These are phyloP conservation scores for Toxotes lorentzi DNA, from an alignment of 2,797 vertebrate species.

Conservation along the genomic window DNA sequence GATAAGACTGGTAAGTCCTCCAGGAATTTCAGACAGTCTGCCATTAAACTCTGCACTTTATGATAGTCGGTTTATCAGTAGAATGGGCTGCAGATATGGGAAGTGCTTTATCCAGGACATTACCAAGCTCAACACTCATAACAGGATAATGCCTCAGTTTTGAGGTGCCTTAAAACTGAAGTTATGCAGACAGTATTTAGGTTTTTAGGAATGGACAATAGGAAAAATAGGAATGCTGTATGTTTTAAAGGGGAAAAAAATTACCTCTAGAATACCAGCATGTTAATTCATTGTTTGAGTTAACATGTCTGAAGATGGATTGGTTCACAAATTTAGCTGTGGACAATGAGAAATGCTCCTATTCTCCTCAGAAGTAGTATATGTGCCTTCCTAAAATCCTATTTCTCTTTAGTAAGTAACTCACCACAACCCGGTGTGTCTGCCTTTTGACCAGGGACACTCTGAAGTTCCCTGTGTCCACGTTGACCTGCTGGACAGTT, in stretches of 20 bases:
- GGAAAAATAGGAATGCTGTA: neutral
- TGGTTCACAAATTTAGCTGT: neutral
- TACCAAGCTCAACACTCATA: constrained; percentile 18
- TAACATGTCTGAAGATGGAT: neutral
- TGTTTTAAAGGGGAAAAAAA: neutral
- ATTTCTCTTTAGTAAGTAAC: constrained; percentile 27
- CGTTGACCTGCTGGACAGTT: constrained; percentile 78
- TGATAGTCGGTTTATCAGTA: constrained; percentile 42
- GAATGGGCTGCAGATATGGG: constrained; percentile 19
- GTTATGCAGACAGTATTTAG: neutral
- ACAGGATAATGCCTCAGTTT: constrained; percentile 1
- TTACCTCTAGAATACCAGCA: neutral
- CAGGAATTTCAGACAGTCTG: constrained; percentile 10
- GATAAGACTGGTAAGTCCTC: constrained; percentile 22
- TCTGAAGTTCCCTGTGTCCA: constrained; percentile 74
- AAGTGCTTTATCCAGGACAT: neutral
- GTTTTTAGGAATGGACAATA: neutral
- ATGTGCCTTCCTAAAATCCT: neutral
- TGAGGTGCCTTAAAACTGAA: constrained; percentile 5
- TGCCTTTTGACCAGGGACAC: constrained; percentile 81
- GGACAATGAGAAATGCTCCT: neutral
- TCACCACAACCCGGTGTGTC: constrained; percentile 84
- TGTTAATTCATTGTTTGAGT: neutral
- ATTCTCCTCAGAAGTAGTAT: neutral
- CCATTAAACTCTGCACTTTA: constrained; percentile 28